These are phyloP conservation scores for Salvelinus alpinus DNA, from an alignment of 2,113 vertebrate species.

Conservation along the genomic window DNA sequence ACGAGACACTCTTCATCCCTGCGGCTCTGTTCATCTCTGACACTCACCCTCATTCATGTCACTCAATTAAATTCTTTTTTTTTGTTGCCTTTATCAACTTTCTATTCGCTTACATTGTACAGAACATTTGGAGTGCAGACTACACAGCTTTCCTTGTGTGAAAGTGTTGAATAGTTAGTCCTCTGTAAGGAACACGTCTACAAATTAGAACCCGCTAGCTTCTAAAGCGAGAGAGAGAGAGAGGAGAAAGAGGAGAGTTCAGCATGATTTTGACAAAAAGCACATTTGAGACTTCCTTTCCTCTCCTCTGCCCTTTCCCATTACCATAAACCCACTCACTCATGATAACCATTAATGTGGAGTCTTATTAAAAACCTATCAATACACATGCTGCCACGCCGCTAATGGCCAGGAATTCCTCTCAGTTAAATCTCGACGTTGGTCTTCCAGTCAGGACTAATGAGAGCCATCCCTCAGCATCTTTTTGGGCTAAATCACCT, in stretches of 20 bases:
- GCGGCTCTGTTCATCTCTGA: conserved; percentile 70
- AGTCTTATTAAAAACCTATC: conserved; percentile 84
- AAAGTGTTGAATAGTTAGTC: conserved; percentile 25
- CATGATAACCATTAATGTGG: conserved; percentile 80
- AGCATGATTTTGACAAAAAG: conserved; percentile 66
- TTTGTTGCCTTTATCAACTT: conserved; percentile 20
- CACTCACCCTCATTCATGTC: conserved; percentile 52
- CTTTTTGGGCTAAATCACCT: conserved; percentile 83
- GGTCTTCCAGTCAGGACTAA: conserved; percentile 77
- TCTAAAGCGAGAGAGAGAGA: conserved; percentile 4
- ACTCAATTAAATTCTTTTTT: conserved; percentile 32
- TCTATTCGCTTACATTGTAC: conserved; percentile 7
- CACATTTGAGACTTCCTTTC: conserved; percentile 65
- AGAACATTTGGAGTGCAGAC: neutral
- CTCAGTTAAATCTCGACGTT: conserved; percentile 78
- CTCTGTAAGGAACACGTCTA: neutral
- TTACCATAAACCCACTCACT: conserved; percentile 80
- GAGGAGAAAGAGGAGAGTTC: neutral
- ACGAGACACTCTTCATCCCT: conserved; percentile 63
- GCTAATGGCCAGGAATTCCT: conserved; percentile 80
- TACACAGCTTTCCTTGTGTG: conserved; percentile 28
- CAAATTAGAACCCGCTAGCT: conserved; percentile 30
- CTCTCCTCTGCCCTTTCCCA: conserved; percentile 69
- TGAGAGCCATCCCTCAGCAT: conserved; percentile 81
- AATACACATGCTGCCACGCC: conserved; percentile 74